Evolutionary conservation across 1,140 invertebrate genomes (phyloP), one percentile per base, ranked within the genome.

Genomic region (Pectinophora gossypiella): DNA sequence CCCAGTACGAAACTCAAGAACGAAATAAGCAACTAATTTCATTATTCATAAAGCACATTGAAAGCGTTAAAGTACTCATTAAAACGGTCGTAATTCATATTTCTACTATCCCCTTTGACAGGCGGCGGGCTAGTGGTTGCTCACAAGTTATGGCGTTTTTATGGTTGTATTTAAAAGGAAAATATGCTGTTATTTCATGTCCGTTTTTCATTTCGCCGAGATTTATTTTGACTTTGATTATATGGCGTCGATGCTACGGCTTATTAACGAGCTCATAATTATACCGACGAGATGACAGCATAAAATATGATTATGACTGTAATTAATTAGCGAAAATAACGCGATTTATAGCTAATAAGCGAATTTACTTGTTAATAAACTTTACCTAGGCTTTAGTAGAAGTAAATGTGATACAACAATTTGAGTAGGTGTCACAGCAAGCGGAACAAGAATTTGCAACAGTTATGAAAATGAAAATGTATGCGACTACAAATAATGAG

Each of bases 11-110:
- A 80, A 75, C 74, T 85, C 71, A 74, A 81, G 74, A 84, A 83
- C 76, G 83, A 71, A 81, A 82, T 81, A 76, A 86, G 76, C 77
- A 84, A 78, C 83, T 86, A 86, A 86, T 86, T 86, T 86, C 76
- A 82, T 86, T 86, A 86, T 86, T 84, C 83, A 86, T 84, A 86
- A 83, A 86, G 83, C 79, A 86, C 76, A 86, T 86, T 85, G 76
- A 70, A 83, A 77, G 77, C 79, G 83, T 80, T 83, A 86, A 85
- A 76, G 81, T 73, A 82, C 72, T 86, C 79, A 82, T 86, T 86
- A 86, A 73, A 82, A 51, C 46, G 64, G 48, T 55, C 74, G 71
- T 86, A 77, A 71, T 71, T 85, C 81, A 86, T 79, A 71, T 71
- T 76, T 66, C 71, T 78, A 82, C 76, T 83, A 83, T 83, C 79